Percentiles rank a stretch among this genome's conserved stretches.
phyloP scores from a whole-genome alignment of 2,797 vertebrate species.

The Hemitrygon akajei region DNA sequence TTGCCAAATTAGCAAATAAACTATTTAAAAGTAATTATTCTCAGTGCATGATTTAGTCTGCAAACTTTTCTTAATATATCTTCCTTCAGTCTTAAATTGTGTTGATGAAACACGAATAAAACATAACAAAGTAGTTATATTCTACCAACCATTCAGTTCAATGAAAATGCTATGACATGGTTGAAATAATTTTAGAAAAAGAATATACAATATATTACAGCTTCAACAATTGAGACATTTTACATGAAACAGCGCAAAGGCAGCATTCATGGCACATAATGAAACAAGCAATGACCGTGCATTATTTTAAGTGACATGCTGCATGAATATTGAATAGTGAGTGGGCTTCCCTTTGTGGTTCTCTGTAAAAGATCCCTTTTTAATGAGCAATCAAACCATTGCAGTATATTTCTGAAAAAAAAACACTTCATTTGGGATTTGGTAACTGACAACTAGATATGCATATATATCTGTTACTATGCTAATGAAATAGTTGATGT shows the following conservation, averaged over 20 bases:
- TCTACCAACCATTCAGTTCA: neutral
- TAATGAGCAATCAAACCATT: conserved; percentile 34
- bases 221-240: conserved; percentile 22
- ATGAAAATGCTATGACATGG: too few species aligned
- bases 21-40: neutral
- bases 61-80: neutral
- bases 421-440: conserved; percentile 33
- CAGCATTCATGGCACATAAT: neutral
- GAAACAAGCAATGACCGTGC: conserved; percentile 35
- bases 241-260: conserved; percentile 17
- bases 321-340: conserved; percentile 31
- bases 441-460: conserved; percentile 25
- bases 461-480: conserved; percentile 36
- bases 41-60: neutral
- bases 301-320: conserved; percentile 33
- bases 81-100: neutral
- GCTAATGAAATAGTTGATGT: conserved; percentile 26
- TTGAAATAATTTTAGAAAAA: neutral
- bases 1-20: neutral
- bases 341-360: conserved; percentile 18
- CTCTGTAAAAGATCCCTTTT: conserved; percentile 26
- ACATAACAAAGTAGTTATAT: too few species aligned
- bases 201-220: neutral
- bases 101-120: neutral
- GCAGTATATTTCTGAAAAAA: conserved; percentile 27